Percentiles rank a stretch among this genome's conserved stretches.
These are phyloP conservation scores for Diarsia rubi DNA, from an alignment of 2,888 invertebrate species.

Conservation along the genomic window DNA sequence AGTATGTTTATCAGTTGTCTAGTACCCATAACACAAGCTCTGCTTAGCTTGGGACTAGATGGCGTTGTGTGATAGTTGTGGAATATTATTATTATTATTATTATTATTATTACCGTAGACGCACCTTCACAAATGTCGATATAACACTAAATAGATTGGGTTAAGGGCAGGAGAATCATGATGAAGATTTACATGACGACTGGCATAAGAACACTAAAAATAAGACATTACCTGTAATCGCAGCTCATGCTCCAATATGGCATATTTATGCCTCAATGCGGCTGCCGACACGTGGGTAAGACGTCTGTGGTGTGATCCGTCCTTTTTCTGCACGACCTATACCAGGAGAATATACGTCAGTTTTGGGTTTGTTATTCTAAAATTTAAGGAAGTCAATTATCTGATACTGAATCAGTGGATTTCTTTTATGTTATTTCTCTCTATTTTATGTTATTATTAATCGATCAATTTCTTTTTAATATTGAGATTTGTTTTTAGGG, in stretches of 20 bases:
- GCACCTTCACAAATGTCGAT: too few relatives aligned
- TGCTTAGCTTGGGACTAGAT: too few relatives aligned
- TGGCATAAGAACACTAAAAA: background rate
- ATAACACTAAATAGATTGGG: background rate
- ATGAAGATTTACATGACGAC: background rate
- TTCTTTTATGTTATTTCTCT: too few relatives aligned
- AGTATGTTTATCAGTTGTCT: too few relatives aligned
- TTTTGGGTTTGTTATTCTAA: background rate
- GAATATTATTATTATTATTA: too few relatives aligned
- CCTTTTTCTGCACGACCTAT: constrained; percentile 88
- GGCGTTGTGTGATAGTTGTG: too few relatives aligned
- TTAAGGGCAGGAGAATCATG: background rate
- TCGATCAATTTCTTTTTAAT: background rate
- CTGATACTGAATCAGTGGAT: too few relatives aligned
- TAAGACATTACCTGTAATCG: constrained; percentile 82
- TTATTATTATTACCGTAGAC: too few relatives aligned
- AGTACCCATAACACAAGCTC: too few relatives aligned
- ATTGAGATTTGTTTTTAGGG: background rate
- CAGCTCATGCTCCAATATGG: constrained; percentile 87
- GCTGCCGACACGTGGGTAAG: constrained; percentile 85
- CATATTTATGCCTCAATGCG: constrained; percentile 87
- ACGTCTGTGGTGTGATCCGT: constrained; percentile 79
- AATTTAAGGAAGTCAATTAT: background rate
- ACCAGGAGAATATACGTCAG: constrained; percentile 46
- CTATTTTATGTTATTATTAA: background rate